phyloP scores from a whole-genome alignment of 2,113 vertebrate genomes.

The Cryptomyrus ogoouensis region DNA sequence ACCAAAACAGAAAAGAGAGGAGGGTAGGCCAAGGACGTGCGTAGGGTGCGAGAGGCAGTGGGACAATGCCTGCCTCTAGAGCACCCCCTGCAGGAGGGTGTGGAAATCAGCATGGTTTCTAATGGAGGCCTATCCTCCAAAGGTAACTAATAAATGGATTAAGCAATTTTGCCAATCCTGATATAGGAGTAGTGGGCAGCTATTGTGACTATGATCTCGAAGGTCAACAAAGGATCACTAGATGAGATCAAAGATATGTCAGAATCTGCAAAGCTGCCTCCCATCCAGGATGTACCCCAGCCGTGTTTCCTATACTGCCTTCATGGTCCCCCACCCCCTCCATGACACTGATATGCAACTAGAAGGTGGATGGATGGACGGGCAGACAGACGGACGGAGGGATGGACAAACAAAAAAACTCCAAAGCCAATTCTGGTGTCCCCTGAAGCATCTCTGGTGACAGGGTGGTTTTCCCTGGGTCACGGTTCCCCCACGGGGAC shows the following conservation, averaged over 20 bases:
- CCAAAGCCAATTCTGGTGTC: neutral
- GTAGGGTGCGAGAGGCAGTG: neutral
- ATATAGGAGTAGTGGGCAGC: neutral
- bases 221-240: neutral
- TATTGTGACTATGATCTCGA: neutral
- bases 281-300: neutral
- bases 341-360: neutral
- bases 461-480: neutral
- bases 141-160: neutral
- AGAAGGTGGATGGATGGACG: neutral
- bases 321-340: neutral
- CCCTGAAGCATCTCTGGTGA: neutral
- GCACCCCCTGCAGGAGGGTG: neutral
- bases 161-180: neutral
- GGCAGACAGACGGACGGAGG: neutral
- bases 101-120: neutral
- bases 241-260: neutral
- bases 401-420: neutral
- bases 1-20: neutral
- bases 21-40: neutral
- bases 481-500: neutral
- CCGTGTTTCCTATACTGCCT: neutral
- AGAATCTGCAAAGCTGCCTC: neutral
- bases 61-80: neutral
- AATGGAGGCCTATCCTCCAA: neutral